Percentiles rank a stretch among this genome's conserved stretches.
Evolutionary conservation across 2,888 invertebrate species (phyloP).

Genomic region (Lithosia quadra): DNA sequence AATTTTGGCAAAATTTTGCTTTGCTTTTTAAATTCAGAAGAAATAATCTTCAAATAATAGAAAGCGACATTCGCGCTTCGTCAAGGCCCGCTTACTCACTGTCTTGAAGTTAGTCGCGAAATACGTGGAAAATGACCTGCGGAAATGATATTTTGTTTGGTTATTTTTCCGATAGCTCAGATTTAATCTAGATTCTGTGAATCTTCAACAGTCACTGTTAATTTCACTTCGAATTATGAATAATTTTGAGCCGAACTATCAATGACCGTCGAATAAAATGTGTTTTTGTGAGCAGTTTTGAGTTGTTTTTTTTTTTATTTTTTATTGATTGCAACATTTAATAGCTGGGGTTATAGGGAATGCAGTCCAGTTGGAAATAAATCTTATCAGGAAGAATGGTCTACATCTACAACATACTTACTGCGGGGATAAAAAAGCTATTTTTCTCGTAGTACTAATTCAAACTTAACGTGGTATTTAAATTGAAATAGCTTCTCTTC

Average conservation of each 20-base stretch:
- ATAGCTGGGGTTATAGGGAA: not conserved
- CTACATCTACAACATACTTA: too few relatives aligned
- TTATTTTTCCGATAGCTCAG: constrained; percentile 40
- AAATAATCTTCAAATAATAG: constrained; percentile 79
- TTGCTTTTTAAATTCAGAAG: constrained; percentile 79
- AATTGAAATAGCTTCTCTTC: too few relatives aligned
- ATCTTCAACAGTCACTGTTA: constrained; percentile 30
- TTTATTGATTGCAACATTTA: constrained; percentile 39
- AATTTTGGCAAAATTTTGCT: constrained; percentile 86
- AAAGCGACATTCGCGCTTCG: constrained; percentile 83
- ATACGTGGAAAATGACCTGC: constrained; percentile 74
- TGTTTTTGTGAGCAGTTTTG: not conserved
- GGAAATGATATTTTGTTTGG: constrained; percentile 61
- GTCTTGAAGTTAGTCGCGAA: constrained; percentile 81
- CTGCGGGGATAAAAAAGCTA: not conserved
- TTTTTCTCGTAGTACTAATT: not conserved
- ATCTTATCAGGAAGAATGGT: too few relatives aligned
- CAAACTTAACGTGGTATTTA: too few relatives aligned
- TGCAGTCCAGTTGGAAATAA: not conserved
- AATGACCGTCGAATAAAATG: constrained; percentile 21
- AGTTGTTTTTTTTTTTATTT: constrained; percentile 19
- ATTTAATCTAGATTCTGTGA: constrained; percentile 18
- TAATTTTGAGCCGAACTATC: constrained; percentile 38
- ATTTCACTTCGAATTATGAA: constrained; percentile 38
- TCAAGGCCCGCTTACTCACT: constrained; percentile 85